Percentiles rank a stretch among this genome's conserved stretches.
Evolutionary conservation across 2,113 vertebrate species (phyloP).

Genomic region (Gavia stellata): DNA sequence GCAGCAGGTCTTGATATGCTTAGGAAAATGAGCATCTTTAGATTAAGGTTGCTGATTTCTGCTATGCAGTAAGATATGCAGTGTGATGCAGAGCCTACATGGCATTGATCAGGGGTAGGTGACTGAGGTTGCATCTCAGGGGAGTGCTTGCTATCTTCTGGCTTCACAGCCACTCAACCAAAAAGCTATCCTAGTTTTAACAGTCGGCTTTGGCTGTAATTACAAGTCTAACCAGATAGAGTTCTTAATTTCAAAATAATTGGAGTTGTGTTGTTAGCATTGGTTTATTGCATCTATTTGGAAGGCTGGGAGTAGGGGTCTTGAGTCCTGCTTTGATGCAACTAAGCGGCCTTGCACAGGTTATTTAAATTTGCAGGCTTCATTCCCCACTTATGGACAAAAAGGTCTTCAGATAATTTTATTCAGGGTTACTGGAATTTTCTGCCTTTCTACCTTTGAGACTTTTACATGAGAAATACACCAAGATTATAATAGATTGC

Average conservation of each 20-base stretch:
- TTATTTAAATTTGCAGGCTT: not conserved
- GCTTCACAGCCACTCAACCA: not conserved
- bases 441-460: not conserved
- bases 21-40: not conserved
- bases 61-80: not conserved
- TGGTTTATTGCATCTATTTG: not conserved
- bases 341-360: not conserved
- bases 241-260: not conserved
- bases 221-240: not conserved
- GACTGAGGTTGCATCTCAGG: not conserved
- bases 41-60: not conserved
- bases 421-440: not conserved
- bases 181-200: not conserved
- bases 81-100: not conserved
- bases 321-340: not conserved
- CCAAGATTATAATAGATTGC: not conserved
- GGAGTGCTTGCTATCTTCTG: not conserved
- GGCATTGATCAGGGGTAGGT: not conserved
- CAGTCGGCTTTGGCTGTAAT: not conserved
- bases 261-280: not conserved
- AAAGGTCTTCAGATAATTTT: not conserved
- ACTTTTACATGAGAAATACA: not conserved
- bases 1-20: not conserved
- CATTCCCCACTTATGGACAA: not conserved
- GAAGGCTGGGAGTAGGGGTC: not conserved